Evolutionary conservation across 2,888 invertebrate species (phyloP), one percentile per base, ranked within the genome.

Genomic region (Euplagia quadripunctaria): DNA sequence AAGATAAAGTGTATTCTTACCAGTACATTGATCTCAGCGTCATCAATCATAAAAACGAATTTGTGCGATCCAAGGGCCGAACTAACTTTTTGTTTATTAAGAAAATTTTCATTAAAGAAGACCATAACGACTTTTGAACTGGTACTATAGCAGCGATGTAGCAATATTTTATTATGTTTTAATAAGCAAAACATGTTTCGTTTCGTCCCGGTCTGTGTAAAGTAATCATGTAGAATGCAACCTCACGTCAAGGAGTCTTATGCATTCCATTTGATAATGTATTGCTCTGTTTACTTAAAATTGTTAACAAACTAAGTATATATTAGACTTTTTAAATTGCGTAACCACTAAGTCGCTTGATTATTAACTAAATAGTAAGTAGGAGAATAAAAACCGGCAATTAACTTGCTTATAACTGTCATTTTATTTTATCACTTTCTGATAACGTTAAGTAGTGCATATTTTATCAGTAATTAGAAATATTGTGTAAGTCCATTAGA

Each of bases 11-110:
- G 5, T 20, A 1, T 61, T 51, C 41, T 73, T 65, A 67, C 58
- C 68, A 73, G 85, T 73, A 75, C 83, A 75, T 77, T 71, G 72
- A 82, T 74, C 79, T 80, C 70, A 63, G 75, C 72, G 74, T 77
- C 85, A 81, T 83, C 76, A 81, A 85, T 85, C 83, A 83, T 76
- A 82, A 82, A 84, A 82, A 75, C 71, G 41, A 43, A 70, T 52
- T 78, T 71, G 72, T 75, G 64, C 72, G 76, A 79, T 79, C 14
- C 81, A 76, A 74, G 77, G 69, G 74, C 42, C 72, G 51, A 74
- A 77, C 72, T 72, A 55, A 80, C 74, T 84, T 84, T 83, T 83
- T 83, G 85, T 81, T 74, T 65, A 77, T 69, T 69, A 79, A 76
- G 75, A 77, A 73, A 73, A 72, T 68, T 84, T 73, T 80, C 69